Evolutionary conservation across 1,140 invertebrate genomes (phyloP).

Genomic region (Drosophila quadrilineata): DNA sequence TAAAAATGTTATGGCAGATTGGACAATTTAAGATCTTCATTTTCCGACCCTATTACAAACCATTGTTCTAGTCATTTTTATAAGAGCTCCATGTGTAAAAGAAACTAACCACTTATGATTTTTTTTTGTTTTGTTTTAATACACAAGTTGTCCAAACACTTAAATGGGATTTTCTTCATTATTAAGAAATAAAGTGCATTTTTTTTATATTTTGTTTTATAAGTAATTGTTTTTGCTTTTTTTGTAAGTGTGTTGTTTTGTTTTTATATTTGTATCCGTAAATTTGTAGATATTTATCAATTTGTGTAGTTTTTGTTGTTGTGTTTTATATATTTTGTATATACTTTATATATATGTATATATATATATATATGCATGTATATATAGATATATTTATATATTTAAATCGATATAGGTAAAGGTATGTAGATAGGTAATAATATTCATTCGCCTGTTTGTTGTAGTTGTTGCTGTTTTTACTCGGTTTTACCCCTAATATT

Average conservation of each 20-base stretch:
- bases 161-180: constrained; percentile 79
- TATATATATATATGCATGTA: constrained; percentile 30
- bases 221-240: constrained; percentile 25
- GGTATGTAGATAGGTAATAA: constrained; percentile 79
- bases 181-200: constrained; percentile 77
- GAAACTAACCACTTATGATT: constrained; percentile 41
- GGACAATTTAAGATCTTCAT: too few species aligned
- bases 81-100: neutral
- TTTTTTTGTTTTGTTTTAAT: constrained; percentile 73
- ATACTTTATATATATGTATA: constrained; percentile 52
- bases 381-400: constrained; percentile 50
- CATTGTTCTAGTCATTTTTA: too few species aligned
- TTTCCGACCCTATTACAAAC: too few species aligned
- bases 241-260: constrained; percentile 33
- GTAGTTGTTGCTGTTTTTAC: constrained; percentile 64
- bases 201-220: constrained; percentile 44
- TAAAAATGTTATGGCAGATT: too few species aligned
- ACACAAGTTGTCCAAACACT: constrained; percentile 80
- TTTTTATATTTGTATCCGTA: constrained; percentile 72
- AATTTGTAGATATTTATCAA: constrained; percentile 73
- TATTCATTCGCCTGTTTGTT: constrained; percentile 77
- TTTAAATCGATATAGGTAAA: constrained; percentile 79
- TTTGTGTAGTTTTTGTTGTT: constrained; percentile 66
- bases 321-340: constrained; percentile 67
- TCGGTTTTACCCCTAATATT: constrained; percentile 45